These are phyloP conservation scores for Pyxicephalus adspersus DNA, from an alignment of 2,113 vertebrate species.

Conservation along the genomic window DNA sequence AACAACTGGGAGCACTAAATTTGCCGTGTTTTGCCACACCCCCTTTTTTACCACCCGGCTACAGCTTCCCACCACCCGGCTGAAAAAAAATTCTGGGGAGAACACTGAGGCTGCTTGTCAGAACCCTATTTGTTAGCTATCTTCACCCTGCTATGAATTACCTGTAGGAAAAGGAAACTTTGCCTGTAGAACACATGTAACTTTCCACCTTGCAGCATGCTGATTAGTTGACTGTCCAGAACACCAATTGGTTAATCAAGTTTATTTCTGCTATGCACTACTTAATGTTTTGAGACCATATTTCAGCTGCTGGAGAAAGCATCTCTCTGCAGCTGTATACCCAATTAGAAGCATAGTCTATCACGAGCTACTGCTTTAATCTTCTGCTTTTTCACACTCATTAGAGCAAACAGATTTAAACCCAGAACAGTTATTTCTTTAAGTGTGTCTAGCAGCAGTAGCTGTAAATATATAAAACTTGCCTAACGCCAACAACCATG, in stretches of 20 bases:
- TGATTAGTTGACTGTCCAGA: not conserved
- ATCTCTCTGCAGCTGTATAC: conserved; percentile 32
- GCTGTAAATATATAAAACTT: conserved; percentile 26
- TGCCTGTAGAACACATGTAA: not conserved
- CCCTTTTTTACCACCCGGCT: too few species aligned
- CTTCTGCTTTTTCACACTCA: conserved; percentile 47
- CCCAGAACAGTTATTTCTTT: conserved; percentile 43
- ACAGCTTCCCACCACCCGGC: too few species aligned
- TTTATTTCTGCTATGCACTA: not conserved
- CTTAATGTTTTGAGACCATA: not conserved
- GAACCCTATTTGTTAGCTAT: not conserved
- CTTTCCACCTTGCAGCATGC: not conserved
- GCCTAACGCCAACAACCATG: not conserved
- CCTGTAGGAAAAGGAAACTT: not conserved
- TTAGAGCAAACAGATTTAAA: conserved; percentile 52
- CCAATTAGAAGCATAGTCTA: conserved; percentile 34
- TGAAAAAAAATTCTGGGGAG: too few species aligned
- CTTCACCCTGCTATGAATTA: not conserved
- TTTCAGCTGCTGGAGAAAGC: conserved; percentile 15
- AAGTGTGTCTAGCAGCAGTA: conserved; percentile 22
- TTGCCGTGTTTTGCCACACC: too few species aligned
- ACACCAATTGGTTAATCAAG: conserved; percentile 5
- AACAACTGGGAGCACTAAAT: too few species aligned
- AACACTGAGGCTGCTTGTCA: not conserved
- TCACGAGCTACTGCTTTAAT: conserved; percentile 27